Evolutionary conservation across 2,797 vertebrate genomes (phyloP).

Genomic region (Coreius guichenoti): DNA sequence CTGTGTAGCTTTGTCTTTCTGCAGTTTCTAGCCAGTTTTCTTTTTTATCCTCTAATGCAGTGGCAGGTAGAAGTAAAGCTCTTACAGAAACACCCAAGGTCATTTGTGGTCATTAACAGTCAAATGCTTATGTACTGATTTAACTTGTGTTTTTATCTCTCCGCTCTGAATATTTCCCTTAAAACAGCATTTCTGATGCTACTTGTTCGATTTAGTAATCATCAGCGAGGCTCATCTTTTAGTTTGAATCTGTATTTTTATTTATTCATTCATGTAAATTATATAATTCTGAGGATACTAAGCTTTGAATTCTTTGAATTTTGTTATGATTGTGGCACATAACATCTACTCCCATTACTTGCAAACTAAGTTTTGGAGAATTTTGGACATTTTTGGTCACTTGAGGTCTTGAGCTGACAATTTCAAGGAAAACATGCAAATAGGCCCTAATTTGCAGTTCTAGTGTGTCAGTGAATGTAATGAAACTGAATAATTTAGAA

Average conservation of each 20-base stretch:
- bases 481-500: constrained; percentile 13
- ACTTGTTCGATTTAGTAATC: not conserved
- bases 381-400: not conserved
- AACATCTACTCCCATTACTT: not conserved
- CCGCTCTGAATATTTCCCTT: not conserved
- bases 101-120: not conserved
- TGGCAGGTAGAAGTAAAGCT: constrained; percentile 3
- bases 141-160: not conserved
- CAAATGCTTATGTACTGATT: constrained; percentile 13
- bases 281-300: not conserved
- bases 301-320: not conserved
- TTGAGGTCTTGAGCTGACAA: not conserved
- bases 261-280: not conserved
- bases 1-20: not conserved
- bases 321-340: not conserved
- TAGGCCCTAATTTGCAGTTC: not conserved
- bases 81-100: not conserved
- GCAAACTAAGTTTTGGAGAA: not conserved
- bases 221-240: not conserved
- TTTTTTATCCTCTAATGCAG: constrained; percentile 5
- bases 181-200: constrained; percentile 5
- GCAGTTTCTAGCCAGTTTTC: not conserved
- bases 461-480: constrained; percentile 4
- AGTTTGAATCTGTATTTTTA: not conserved
- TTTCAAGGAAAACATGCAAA: constrained; percentile 29